Conservation (phyloP, 1,140 invertebrate genomes). For the Rhynchophorus ferrugineus region DNA sequence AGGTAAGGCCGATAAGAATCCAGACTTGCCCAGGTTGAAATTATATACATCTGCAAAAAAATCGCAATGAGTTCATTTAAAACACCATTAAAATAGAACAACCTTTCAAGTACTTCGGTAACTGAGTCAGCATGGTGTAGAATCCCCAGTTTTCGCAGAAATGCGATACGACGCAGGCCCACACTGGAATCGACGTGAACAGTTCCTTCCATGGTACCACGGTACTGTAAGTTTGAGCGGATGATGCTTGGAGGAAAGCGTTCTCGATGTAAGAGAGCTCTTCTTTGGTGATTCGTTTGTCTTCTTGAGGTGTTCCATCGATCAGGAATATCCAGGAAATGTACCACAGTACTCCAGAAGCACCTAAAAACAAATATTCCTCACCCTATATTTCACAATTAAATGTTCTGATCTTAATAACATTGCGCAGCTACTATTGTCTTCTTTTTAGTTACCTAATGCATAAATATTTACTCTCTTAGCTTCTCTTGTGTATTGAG, state of each 20-base stretch:
- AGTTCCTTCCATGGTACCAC: constrained; percentile 73
- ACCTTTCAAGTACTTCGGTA: constrained; percentile 89
- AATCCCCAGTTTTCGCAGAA: constrained; percentile 96
- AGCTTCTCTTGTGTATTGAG: too few species aligned
- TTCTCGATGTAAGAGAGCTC: constrained; percentile 72
- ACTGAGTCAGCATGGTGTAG: constrained; percentile 82
- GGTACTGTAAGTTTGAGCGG: neutral
- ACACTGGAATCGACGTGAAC: constrained; percentile 74
- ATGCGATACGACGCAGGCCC: constrained; percentile 84
- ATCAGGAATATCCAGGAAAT: constrained; percentile 62
- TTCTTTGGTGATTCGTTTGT: constrained; percentile 62
- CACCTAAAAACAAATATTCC: constrained; percentile 46
- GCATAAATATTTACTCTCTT: too few species aligned
- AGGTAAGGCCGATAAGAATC: constrained; percentile 74
- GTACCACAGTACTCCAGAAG: constrained; percentile 64
- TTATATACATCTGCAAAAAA: constrained; percentile 57
- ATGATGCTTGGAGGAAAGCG: constrained; percentile 28
- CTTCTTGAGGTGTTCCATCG: constrained; percentile 67
- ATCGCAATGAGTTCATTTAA: neutral
- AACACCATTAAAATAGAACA: neutral
- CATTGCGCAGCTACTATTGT: too few species aligned
- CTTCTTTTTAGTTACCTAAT: too few species aligned
- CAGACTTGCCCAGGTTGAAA: constrained; percentile 66
- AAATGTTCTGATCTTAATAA: neutral
- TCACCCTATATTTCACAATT: neutral